These are phyloP conservation scores for Upupa epops DNA, from an alignment of 2,113 vertebrate genomes.

Conservation along the genomic window DNA sequence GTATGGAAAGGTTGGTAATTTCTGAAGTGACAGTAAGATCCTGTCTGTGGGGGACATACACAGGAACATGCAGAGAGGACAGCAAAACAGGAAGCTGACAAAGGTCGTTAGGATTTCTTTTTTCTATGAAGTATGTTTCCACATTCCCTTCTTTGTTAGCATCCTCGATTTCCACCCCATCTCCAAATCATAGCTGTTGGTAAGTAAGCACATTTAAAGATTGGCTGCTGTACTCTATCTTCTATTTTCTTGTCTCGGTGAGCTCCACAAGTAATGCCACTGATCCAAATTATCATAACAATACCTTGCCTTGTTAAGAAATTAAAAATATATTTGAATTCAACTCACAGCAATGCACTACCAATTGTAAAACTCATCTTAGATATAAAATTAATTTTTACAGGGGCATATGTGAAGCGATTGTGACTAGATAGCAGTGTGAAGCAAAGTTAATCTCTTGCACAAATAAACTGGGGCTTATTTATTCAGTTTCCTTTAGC, in stretches of 20 bases:
- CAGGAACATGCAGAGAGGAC: not conserved
- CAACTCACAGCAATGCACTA: not conserved
- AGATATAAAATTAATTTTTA: constrained; percentile 26
- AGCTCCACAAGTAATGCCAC: not conserved
- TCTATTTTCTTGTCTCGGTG: not conserved
- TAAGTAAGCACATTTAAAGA: not conserved
- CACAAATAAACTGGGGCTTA: constrained; percentile 20
- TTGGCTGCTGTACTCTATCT: not conserved
- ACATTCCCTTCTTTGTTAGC: not conserved
- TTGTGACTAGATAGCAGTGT: not conserved
- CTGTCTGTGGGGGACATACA: not conserved
- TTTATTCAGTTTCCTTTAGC: constrained; percentile 46
- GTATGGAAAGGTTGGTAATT: not conserved
- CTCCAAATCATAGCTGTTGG: not conserved
- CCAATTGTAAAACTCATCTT: not conserved
- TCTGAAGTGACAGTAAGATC: not conserved
- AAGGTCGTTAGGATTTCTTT: not conserved
- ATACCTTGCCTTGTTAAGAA: not conserved
- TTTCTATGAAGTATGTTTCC: not conserved
- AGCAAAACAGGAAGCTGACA: fast-evolving
- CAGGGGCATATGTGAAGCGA: not conserved
- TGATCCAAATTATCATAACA: not conserved
- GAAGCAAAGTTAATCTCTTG: constrained; percentile 48
- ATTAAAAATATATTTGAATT: not conserved
- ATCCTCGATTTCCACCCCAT: not conserved